Evolutionary conservation across 2,888 invertebrate species (phyloP).

Genomic region (Brachyopa scutellaris): DNA sequence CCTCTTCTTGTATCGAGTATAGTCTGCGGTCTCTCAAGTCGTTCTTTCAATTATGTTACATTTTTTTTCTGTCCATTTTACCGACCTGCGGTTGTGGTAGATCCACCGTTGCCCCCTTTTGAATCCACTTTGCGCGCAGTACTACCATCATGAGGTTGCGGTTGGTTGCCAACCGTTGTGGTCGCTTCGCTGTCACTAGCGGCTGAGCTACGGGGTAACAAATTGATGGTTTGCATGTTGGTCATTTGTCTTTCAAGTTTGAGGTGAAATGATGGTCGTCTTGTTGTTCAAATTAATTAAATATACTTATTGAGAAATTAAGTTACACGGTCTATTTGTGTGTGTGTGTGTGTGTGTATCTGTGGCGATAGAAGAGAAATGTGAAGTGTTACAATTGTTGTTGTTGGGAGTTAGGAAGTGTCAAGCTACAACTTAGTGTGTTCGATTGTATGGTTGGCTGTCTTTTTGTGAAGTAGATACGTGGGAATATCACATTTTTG

Average conservation of each 20-base stretch:
- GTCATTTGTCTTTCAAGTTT: conserved; percentile 79
- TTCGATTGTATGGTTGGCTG: conserved; percentile 15
- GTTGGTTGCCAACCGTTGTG: conserved; percentile 33
- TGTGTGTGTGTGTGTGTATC: too few relatives aligned
- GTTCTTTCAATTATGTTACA: conserved; percentile 68
- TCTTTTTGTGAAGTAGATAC: too few relatives aligned
- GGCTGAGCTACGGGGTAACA: conserved; percentile 73
- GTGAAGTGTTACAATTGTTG: conserved; percentile 31
- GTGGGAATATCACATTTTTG: conserved; percentile 58
- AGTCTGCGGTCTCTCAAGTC: conserved; percentile 33
- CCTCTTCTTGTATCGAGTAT: conserved; percentile 9
- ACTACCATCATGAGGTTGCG: background rate
- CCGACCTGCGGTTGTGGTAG: conserved; percentile 35
- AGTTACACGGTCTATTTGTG: conserved; percentile 32
- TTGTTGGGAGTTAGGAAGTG: conserved; percentile 17
- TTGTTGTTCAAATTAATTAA: conserved; percentile 67
- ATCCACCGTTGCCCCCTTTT: conserved; percentile 16
- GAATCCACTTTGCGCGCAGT: conserved; percentile 3
- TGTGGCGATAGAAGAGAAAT: background rate
- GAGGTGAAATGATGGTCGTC: conserved; percentile 57
- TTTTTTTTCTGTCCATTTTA: conserved; percentile 39
- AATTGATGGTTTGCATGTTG: conserved; percentile 80
- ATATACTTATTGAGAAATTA: conserved; percentile 66
- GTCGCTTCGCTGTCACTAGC: conserved; percentile 61
- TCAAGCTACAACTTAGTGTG: conserved; percentile 2